Evolutionary conservation across 1,140 invertebrate genomes (phyloP).

Genomic region (Pygmarrhopalites habei): DNA sequence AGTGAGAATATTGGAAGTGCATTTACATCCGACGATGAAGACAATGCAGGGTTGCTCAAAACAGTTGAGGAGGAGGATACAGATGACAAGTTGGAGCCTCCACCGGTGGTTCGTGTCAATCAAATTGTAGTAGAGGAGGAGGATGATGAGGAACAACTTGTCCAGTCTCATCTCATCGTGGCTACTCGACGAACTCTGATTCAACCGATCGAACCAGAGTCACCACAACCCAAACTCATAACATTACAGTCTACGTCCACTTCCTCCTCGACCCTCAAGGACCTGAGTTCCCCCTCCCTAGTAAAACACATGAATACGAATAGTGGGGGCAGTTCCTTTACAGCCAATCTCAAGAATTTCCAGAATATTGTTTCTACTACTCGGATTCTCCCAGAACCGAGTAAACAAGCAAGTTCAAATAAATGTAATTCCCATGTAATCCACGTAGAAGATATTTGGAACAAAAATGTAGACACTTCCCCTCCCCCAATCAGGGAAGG

Average conservation of each 20-base stretch:
- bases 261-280: neutral
- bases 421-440: no score
- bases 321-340: no score
- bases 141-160: constrained; percentile 5
- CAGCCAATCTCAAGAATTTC: no score
- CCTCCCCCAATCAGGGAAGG: neutral
- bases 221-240: neutral
- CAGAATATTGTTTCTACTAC: no score
- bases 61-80: constrained; percentile 30
- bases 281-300: neutral
- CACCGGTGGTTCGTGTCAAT: constrained; percentile 12
- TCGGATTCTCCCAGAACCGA: no score
- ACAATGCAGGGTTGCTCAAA: constrained; percentile 16
- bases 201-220: constrained; percentile 21
- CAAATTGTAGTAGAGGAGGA: constrained; percentile 32
- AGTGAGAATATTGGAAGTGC: no score
- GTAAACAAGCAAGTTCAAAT: neutral
- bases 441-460: constrained; percentile 4
- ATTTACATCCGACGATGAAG: constrained; percentile 35
- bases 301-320: neutral
- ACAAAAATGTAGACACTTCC: constrained; percentile 3
- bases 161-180: constrained; percentile 15
- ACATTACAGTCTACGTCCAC: no score
- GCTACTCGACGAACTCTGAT: constrained; percentile 34
- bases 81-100: constrained; percentile 20